Evolutionary conservation across 37 sponge, comb jelly and placozoan species (phyloP), one percentile per base, ranked within the genome.

Genomic region (Trichoplax adhaerens): DNA sequence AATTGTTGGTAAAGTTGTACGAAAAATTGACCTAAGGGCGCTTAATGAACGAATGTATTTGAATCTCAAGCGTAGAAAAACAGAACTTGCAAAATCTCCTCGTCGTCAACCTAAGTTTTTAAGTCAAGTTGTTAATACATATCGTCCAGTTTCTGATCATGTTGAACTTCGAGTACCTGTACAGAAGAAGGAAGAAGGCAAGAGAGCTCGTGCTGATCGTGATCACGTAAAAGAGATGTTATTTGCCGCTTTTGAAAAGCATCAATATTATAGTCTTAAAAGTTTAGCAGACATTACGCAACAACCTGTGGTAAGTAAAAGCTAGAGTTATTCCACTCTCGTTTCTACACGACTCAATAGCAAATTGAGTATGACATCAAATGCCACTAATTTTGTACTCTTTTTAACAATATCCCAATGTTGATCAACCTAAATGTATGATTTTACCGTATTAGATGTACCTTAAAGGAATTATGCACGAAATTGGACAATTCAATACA

Each of bases 391-490:
- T 29, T 29, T 29, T 29, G 29, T 29, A 29, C 29, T 29, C 29
- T 29, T 29, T 29, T 29, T 29, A 29, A 0, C 29, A 29, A 29
- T 29, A 29, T 29, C 29, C 29, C 29, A 29, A 29, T 29, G 29
- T 29, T 29, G 29, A 29, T 29, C 29, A 29, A 29, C 29, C 29
- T 29, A 29, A 29, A 29, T 29, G 29, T 29, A 29, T 29, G 29
- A 29, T 29, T 29, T 29, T 0, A 29, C 29, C 29, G 29, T 29
- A 29, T 4, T 71, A 94, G 95, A 58, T 69, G 1, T 89, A 90
- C 75, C 71, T 97, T 71, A 92, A 86, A 71, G 93, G 89, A 68
- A 83, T 97, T 4, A 72, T 97, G 59, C 76, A 70, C 55, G 93
- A 86, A 54, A 87, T 97, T 59, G 84, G 86, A 69, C 52, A 65